Evolutionary conservation across 2,113 vertebrate species (phyloP).

Genomic region (Myrmecobius fasciatus): DNA sequence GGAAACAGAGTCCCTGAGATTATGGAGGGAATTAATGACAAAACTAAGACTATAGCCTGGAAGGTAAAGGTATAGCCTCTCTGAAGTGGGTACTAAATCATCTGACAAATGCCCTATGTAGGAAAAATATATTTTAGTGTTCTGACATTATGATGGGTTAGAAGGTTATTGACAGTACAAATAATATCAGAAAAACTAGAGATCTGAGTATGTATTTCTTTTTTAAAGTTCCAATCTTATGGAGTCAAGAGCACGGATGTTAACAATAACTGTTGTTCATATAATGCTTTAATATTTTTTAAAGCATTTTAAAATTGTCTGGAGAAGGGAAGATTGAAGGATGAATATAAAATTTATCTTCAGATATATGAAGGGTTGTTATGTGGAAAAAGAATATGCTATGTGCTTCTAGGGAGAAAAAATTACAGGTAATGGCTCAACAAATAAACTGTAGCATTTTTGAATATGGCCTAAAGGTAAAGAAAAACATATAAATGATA

Average conservation of each 20-base stretch:
- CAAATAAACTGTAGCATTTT: not conserved
- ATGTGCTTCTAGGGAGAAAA: not conserved
- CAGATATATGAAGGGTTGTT: not conserved
- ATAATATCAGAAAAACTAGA: not conserved
- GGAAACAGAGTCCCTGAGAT: no score
- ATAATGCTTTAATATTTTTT: not conserved
- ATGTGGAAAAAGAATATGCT: no score
- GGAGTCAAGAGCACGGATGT: not conserved
- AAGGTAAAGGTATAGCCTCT: no score
- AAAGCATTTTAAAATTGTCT: not conserved
- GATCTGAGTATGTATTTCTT: not conserved
- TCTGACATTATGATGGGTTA: not conserved
- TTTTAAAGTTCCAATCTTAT: not conserved
- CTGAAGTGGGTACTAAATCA: no score
- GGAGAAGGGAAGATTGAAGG: not conserved
- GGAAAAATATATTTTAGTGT: not conserved
- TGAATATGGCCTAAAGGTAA: not conserved
- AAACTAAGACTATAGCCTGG: no score
- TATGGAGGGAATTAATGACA: no score
- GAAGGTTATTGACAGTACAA: not conserved
- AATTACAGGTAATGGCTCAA: not conserved
- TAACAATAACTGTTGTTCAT: not conserved
- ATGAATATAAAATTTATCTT: not conserved
- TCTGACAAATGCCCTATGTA: no score
- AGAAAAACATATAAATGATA: not conserved